These are phyloP conservation scores for Condylura cristata DNA, from an alignment of 2,113 vertebrate genomes.

Conservation along the genomic window DNA sequence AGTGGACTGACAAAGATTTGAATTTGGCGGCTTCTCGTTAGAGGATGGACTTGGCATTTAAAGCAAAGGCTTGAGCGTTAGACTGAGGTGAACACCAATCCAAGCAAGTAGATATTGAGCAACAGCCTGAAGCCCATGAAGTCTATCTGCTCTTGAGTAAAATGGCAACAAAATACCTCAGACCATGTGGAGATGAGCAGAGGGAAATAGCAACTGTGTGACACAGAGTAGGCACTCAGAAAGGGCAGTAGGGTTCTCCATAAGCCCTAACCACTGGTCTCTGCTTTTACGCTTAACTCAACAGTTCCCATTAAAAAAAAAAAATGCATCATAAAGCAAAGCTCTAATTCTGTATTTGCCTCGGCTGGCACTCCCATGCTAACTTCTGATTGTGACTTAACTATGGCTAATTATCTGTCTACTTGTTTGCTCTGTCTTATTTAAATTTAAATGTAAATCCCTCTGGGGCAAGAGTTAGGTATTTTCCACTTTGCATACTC, in stretches of 20 bases:
- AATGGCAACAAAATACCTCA: not conserved
- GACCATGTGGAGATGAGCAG: not conserved
- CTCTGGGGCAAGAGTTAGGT: not conserved
- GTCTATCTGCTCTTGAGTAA: not conserved
- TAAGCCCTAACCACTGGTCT: no score
- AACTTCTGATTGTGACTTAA: not conserved
- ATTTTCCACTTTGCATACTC: not conserved
- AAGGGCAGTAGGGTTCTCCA: not conserved
- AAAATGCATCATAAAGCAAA: not conserved
- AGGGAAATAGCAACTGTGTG: not conserved
- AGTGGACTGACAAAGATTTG: not conserved
- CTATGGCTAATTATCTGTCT: not conserved
- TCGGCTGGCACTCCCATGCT: not conserved
- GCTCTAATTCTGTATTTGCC: not conserved
- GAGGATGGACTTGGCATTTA: not conserved
- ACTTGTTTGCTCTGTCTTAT: not conserved
- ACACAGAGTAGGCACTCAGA: not conserved
- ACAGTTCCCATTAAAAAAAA: not conserved
- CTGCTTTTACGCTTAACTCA: not conserved
- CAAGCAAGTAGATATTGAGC: not conserved
- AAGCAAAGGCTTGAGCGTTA: not conserved
- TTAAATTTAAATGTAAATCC: conserved; percentile 17
- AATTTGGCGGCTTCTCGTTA: not conserved
- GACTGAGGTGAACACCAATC: not conserved
- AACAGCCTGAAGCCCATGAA: not conserved